phyloP scores from a whole-genome alignment of 2,113 vertebrate species.

The Cavia aperea region DNA sequence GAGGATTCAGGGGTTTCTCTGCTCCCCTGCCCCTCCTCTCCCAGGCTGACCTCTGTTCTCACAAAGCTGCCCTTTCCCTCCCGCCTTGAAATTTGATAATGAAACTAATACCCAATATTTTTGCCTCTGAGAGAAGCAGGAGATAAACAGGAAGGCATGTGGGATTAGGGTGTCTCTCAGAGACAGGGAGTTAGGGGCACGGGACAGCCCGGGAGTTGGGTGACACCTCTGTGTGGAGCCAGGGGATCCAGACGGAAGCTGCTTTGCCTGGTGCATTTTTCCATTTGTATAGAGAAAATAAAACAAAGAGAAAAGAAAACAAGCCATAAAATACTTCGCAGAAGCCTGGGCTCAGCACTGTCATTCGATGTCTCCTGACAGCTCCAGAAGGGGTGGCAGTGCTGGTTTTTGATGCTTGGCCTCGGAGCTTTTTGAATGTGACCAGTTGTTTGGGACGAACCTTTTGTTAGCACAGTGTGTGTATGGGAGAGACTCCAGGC shows the following conservation, averaged over 20 bases:
- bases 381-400: constrained; percentile 43
- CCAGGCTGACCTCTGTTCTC: constrained; percentile 52
- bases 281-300: constrained; percentile 76
- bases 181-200: constrained; percentile 52
- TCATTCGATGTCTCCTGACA: constrained; percentile 73
- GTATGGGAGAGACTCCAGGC: constrained; percentile 47
- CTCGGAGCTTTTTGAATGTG: constrained; percentile 56
- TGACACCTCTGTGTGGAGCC: constrained; percentile 62
- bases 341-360: constrained; percentile 64
- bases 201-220: constrained; percentile 64
- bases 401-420: constrained; percentile 71
- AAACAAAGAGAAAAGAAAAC: constrained; percentile 80
- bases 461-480: constrained; percentile 65
- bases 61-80: constrained; percentile 59
- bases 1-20: neutral
- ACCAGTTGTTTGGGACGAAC: constrained; percentile 67
- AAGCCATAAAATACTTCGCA: constrained; percentile 76
- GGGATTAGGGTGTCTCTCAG: constrained; percentile 76
- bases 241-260: constrained; percentile 71
- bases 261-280: constrained; percentile 73
- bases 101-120: constrained; percentile 74
- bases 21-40: neutral
- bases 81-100: constrained; percentile 77
- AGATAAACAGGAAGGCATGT: constrained; percentile 79
- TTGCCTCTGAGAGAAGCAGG: constrained; percentile 70